Evolutionary conservation across 2,888 invertebrate species (phyloP), one percentile per base, ranked within the genome.

Genomic region (Conchocele bisecta): DNA sequence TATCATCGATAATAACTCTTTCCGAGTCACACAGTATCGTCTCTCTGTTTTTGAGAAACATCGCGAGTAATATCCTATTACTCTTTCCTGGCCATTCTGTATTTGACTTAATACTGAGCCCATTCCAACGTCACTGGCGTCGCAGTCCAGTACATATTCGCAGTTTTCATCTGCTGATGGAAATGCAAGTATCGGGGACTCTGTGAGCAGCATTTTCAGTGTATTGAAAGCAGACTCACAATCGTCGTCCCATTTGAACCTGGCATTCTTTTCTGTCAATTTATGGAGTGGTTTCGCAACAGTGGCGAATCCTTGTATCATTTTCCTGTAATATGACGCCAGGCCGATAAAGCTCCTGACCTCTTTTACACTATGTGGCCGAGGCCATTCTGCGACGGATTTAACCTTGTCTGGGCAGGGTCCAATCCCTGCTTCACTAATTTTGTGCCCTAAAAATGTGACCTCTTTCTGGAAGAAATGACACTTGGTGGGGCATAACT

Each of bases 301-400:
- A n/a, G 37, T 13, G 3, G 65, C 59, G 61, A 75, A 63, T n/a
- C 31, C 39, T 20, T 42, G 42, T 2, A 75, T 61, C 46, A 58
- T 74, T 15, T 42, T n/a, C 24, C 75, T 61, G 17, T 75, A 72
- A 37, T 72, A 78, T 24, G 58, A 59, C 15, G 58, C 61, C 9
- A 65, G 50, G 17, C 58, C 65, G 15, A 74, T 33, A 39, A 75
- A 73, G 29, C 61, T 65, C 51, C 59, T 48, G 3, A 65, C 53
- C 56, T 64, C 53, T 28, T 64, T 61, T n/a, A 54, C 65, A 48
- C 28, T 64, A 46, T 37, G 50, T 0, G 76, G 72, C 15, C 26
- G 48, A n/a, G 68, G 64, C 75, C 65, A 72, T 22, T 63, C 39
- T 33, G 50, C 41, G 13, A 67, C 48, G 6, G 26, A 5, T 37